phyloP scores from a whole-genome alignment of 1,140 invertebrate genomes.

The Probaryconus sp. region DNA sequence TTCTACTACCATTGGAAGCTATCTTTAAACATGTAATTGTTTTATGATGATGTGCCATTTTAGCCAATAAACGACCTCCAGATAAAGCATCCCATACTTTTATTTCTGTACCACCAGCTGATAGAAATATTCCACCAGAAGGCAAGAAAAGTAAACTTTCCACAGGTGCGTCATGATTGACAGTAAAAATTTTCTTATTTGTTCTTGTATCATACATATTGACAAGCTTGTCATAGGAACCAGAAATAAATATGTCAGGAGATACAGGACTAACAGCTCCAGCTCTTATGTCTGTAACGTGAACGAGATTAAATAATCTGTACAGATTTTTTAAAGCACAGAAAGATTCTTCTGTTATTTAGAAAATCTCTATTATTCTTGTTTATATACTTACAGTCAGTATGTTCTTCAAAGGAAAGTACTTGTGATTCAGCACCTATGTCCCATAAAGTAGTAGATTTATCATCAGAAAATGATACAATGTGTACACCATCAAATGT shows the following conservation, averaged over 20 bases:
- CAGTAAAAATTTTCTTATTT: slow-evolving; percentile 83
- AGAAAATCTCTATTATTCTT: no score
- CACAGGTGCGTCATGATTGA: slow-evolving; percentile 94
- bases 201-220: slow-evolving; percentile 93
- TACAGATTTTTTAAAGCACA: no score
- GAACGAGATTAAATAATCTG: background rate
- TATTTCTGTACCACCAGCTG: slow-evolving; percentile 93
- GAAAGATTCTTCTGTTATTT: no score
- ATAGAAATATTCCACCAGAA: slow-evolving; percentile 92
- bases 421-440: slow-evolving; percentile 88
- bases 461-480: slow-evolving; percentile 96
- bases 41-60: slow-evolving; percentile 93
- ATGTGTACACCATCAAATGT: slow-evolving; percentile 87
- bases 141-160: slow-evolving; percentile 94
- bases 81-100: slow-evolving; percentile 95
- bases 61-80: slow-evolving; percentile 89
- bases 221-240: slow-evolving; percentile 95
- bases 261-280: slow-evolving; percentile 88
- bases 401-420: slow-evolving; percentile 85
- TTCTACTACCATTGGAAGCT: slow-evolving; percentile 86
- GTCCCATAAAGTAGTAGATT: slow-evolving; percentile 93
- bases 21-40: slow-evolving; percentile 91
- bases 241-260: slow-evolving; percentile 88
- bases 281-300: slow-evolving; percentile 78
- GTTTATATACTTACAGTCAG: slow-evolving; percentile 84